Percentiles rank a stretch among this genome's conserved stretches.
Evolutionary conservation across 2,113 vertebrate species (phyloP).

Genomic region (Pithys albifrons): DNA sequence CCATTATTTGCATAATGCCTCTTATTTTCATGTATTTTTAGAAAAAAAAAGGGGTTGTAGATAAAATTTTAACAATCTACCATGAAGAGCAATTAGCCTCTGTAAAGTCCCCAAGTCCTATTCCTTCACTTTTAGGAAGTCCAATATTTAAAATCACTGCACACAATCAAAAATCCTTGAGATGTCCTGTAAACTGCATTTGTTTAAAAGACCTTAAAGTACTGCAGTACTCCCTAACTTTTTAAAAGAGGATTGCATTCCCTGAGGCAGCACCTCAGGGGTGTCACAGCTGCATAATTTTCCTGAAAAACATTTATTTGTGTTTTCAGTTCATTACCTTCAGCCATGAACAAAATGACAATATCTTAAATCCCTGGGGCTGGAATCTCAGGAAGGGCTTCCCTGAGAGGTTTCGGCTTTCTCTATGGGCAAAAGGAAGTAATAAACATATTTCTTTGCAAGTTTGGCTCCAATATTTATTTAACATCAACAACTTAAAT

Average conservation of each 20-base stretch:
- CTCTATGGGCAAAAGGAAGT: not conserved
- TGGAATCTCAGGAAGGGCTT: not conserved
- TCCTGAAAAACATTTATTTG: not conserved
- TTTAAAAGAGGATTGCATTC: not conserved
- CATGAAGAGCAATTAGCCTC: not conserved
- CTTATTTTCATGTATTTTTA: not conserved
- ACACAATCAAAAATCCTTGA: constrained; percentile 12
- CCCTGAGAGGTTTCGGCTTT: not conserved
- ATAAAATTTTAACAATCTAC: not conserved
- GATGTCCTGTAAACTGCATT: not conserved
- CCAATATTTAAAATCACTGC: not conserved
- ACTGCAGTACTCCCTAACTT: not conserved
- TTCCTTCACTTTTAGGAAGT: not conserved
- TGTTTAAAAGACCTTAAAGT: not conserved
- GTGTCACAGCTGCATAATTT: not conserved
- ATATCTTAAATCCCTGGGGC: not conserved
- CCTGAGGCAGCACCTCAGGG: not conserved
- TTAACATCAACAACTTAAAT: not conserved
- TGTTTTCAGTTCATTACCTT: not conserved
- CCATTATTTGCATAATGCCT: not conserved
- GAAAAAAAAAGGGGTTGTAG: not conserved
- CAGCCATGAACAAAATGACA: not conserved
- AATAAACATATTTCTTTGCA: not conserved
- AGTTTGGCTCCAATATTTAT: not conserved
- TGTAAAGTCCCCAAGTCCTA: not conserved